These are phyloP conservation scores for Neopelma chrysocephalum DNA, from an alignment of 2,797 vertebrate species.

Conservation along the genomic window DNA sequence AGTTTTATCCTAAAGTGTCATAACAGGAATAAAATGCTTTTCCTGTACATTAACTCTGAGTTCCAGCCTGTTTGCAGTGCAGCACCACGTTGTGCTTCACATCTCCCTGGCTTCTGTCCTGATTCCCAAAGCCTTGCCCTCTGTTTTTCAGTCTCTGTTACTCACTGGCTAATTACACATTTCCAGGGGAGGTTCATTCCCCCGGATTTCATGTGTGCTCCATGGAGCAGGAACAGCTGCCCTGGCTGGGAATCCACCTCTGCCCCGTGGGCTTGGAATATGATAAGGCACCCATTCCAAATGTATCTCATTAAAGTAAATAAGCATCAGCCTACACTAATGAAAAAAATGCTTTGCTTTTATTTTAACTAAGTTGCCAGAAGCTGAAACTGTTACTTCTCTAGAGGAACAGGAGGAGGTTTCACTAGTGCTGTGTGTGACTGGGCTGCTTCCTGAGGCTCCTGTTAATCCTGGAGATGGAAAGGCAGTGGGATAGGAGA, in stretches of 20 bases:
- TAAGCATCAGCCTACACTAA: not conserved
- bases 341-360: not conserved
- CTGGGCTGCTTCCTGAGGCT: not conserved
- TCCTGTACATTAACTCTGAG: fast-evolving
- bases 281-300: not conserved
- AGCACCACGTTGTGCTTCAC: fast-evolving
- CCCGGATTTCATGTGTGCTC: not conserved
- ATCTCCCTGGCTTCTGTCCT: not conserved
- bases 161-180: not conserved
- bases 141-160: not conserved
- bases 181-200: not conserved
- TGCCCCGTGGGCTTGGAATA: slow-evolving; percentile 26
- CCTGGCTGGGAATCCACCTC: not conserved
- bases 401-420: not conserved
- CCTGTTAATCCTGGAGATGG: not conserved
- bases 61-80: not conserved
- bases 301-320: not conserved
- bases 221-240: not conserved
- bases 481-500: not conserved
- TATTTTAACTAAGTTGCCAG: not conserved
- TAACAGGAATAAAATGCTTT: not conserved
- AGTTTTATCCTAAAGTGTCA: not conserved
- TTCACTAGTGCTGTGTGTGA: not conserved
- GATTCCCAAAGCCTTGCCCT: not conserved
- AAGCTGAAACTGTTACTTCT: not conserved